Evolutionary conservation across 2,797 vertebrate genomes (phyloP).

Genomic region (Urophycis tenuis): DNA sequence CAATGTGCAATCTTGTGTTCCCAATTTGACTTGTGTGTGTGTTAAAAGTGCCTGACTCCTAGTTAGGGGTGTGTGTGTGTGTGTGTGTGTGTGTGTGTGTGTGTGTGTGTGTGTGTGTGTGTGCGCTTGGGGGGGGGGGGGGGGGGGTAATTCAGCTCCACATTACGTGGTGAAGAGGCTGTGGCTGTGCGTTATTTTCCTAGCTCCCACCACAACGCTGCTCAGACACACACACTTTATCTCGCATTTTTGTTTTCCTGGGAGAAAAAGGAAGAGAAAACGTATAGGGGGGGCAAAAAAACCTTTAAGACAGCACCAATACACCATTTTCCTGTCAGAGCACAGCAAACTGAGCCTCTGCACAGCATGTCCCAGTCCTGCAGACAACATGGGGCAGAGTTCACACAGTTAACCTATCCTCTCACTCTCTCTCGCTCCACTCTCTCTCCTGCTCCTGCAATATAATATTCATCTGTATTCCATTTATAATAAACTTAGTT

Average conservation of each 20-base stretch:
- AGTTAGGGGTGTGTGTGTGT: constrained; percentile 12
- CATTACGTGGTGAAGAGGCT: constrained; percentile 35
- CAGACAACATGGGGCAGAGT: constrained; percentile 64
- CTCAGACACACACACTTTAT: constrained; percentile 13
- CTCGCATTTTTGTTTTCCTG: constrained; percentile 15
- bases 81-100: constrained; percentile 17
- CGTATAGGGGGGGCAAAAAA: constrained; percentile 52
- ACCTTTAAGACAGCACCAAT: constrained; percentile 70
- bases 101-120: constrained; percentile 11
- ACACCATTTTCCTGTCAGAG: constrained; percentile 54
- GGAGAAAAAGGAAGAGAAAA: constrained; percentile 57
- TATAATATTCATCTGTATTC: constrained; percentile 82
- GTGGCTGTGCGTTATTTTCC: constrained; percentile 51
- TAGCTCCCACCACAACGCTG: constrained; percentile 48
- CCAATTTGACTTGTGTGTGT: constrained; percentile 36
- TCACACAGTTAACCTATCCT: constrained; percentile 58
- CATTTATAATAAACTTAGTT: constrained; percentile 92
- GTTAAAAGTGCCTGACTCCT: no score
- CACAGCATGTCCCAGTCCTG: constrained; percentile 68
- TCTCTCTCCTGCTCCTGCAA: constrained; percentile 59
- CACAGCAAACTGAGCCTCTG: constrained; percentile 56
- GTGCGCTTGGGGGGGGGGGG: constrained; percentile 12
- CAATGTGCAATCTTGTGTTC: constrained; percentile 47
- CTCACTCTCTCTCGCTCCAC: constrained; percentile 52
- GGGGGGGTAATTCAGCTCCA: constrained; percentile 32